Base-by-base conservation (phyloP, 2,888 invertebrate species). In the Drosophila ustulata region DNA sequence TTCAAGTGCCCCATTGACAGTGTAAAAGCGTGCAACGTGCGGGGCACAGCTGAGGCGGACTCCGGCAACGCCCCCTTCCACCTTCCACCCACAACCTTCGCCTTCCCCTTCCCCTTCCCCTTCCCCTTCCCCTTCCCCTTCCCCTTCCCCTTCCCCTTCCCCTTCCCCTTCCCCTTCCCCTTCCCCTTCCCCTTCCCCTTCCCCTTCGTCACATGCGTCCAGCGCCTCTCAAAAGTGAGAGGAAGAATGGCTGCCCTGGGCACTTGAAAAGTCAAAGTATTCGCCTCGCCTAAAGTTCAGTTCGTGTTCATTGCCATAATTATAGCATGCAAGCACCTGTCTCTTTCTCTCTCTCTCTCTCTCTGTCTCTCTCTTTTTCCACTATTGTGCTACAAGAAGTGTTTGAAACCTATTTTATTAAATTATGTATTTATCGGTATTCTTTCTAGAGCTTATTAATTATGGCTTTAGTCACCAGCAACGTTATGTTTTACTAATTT, bases 1-100 rank as follows among this genome's bases (percentile, higher is more conserved):
- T 80, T 80, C 89, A 86, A 84, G 84, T 88, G 84, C 78, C 77
- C 87, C 63, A 84, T 83, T 80, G 83, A 88, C 72, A 75, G 87
- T 86, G 83, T 80, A 86, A 78, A 82, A 80, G 77, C 80, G 66
- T 82, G 66, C 75, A 80, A 51, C 61, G 51, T 18, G 50, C 32
- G 43, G 52, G 45, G 43, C 53, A 30, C 13, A 28, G 43, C 32
- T 18, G 9, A 34, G n/a, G 37, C 3, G 18, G 18, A 18, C 18
- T 18, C 18, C 1, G 18, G 18, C 18, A 18, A 18, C 18, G 18
- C 18, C 18, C 18, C 18, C 18, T 18, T 18, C 18, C 18, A 18
- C 18, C 18, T 18, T 18, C 18, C 18, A 18, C 18, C 18, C 1
- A 18, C 18, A 18, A 18, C 32, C 30, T 9, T 11, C 28, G 3